Base-by-base conservation (phyloP, 2,888 invertebrate genomes). In the Endomychus coccineus region DNA sequence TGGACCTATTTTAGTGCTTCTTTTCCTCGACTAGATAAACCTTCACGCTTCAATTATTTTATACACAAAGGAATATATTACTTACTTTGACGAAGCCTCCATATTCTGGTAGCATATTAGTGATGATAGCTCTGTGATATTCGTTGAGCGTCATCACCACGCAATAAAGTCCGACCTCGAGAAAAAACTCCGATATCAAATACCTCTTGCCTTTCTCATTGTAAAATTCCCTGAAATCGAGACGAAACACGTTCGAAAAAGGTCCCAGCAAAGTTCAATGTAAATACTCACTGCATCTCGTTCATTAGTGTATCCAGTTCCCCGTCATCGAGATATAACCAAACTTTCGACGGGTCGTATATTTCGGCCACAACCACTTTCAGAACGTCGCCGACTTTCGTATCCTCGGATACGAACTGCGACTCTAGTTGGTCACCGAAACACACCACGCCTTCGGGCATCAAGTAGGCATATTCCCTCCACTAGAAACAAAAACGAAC, bases 301-400 rank as follows among this genome's bases (percentile, higher is more conserved):
- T 72, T 68, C 74, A 74, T 74, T 31, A 71, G 43, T 3, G 54
- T 42, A 44, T 71, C 66, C 57, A 74, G 61, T 49, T 61, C 44
- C 0, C 50, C 32, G 0, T 61, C 55, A 1, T 66, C 63, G 9
- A 69, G 63, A 45, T 68, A 61, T 43, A 74, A 50, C 75, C 75
- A 75, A 59, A 75, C 71, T 59, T 74, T 75, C 15, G 71, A 70
- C 24, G 72, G 70, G 45, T 75, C 74, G 61, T 73, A 75, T 44
- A 75, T 68, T 62, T 66, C 75, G 10, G 65, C 70, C 27, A 75
- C 62, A 14, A 59, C 48, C 32, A 73, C 64, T 48, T 68, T 67
- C 4, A 71, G 27, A 17, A 39, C 43, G 13, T 52, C 54, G 14
- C 42, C 40, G 3, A 36, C 44, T 27, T 40, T 35, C 1, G 46